Evolutionary conservation across 1,140 invertebrate genomes (phyloP).

Genomic region (Sinella curviseta): DNA sequence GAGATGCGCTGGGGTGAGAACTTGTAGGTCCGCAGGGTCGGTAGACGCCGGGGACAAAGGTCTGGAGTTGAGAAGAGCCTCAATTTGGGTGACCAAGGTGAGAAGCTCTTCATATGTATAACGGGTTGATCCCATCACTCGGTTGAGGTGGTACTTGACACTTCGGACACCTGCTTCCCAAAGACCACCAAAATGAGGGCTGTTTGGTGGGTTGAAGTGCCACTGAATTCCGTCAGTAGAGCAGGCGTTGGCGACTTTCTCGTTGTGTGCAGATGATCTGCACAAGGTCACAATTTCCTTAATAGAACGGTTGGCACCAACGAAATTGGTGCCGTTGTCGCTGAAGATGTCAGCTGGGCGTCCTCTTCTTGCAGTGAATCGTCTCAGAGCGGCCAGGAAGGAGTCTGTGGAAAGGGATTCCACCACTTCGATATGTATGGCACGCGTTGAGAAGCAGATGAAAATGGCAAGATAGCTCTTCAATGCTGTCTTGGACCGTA

Average conservation of each 20-base stretch:
- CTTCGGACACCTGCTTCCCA: neutral
- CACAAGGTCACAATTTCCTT: neutral
- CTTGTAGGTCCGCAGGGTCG: conserved; percentile 51
- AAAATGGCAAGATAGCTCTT: conserved; percentile 48
- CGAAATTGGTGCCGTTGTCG: conserved; percentile 56
- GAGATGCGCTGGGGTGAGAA: conserved; percentile 49
- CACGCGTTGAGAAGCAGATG: conserved; percentile 37
- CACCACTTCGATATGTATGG: conserved; percentile 51
- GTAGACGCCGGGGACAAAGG: conserved; percentile 46
- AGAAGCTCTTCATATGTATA: neutral
- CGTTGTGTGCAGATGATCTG: neutral
- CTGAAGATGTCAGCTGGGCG: conserved; percentile 51
- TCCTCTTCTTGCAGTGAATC: conserved; percentile 55
- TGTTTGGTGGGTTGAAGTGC: neutral
- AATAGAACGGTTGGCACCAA: conserved; percentile 48
- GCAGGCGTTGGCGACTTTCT: neutral
- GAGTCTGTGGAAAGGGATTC: conserved; percentile 52
- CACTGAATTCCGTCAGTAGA: neutral
- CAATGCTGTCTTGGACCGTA: neutral
- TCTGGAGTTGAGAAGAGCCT: conserved; percentile 51
- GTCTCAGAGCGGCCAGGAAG: conserved; percentile 53
- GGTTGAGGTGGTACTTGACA: neutral
- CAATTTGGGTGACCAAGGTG: conserved; percentile 48
- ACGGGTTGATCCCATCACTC: neutral
- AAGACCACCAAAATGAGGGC: neutral